A percentile compares a stretch with the other conserved stretches of the same genome.
These are phyloP conservation scores for Drosophila parvula DNA, from an alignment of 1,140 invertebrate genomes.

Conservation along the genomic window DNA sequence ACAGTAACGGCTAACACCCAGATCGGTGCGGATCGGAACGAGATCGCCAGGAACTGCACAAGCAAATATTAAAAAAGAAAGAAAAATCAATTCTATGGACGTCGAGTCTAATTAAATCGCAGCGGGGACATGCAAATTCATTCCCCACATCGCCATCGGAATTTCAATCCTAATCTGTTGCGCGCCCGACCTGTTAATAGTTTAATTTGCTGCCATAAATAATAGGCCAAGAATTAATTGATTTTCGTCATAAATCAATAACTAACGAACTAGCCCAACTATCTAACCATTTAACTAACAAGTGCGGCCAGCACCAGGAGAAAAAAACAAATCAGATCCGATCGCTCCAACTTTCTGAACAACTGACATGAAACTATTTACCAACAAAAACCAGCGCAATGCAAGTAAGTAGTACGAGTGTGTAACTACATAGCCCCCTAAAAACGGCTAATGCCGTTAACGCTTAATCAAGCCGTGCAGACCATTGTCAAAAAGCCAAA, in stretches of 20 bases:
- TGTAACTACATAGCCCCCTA: slow-evolving; percentile 11
- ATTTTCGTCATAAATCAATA: slow-evolving; percentile 67
- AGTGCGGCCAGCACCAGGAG: slow-evolving; percentile 17
- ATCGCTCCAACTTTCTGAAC: slow-evolving; percentile 17
- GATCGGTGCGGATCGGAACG: slow-evolving; percentile 20
- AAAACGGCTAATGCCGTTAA: slow-evolving; percentile 18
- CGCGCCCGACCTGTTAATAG: slow-evolving; percentile 55
- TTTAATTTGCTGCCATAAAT: slow-evolving; percentile 57
- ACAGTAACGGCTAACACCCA: background rate
- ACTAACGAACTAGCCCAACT: slow-evolving; percentile 39
- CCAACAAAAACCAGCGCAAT: slow-evolving; percentile 74
- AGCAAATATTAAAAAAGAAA: background rate
- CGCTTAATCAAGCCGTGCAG: slow-evolving; percentile 64
- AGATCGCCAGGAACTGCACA: slow-evolving; percentile 19
- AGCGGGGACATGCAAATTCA: slow-evolving; percentile 42
- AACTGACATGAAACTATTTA: slow-evolving; percentile 69
- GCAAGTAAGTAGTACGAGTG: slow-evolving; percentile 65
- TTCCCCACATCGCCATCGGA: slow-evolving; percentile 19
- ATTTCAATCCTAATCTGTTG: slow-evolving; percentile 30
- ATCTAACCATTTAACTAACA: slow-evolving; percentile 3
- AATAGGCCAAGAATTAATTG: slow-evolving; percentile 55
- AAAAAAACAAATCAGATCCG: slow-evolving; percentile 7
- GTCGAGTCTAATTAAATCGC: slow-evolving; percentile 37
- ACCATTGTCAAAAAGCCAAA: slow-evolving; percentile 52
- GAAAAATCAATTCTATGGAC: slow-evolving; percentile 9